These are phyloP conservation scores for Salarias fasciatus DNA, from an alignment of 2,797 vertebrate species.

Conservation along the genomic window DNA sequence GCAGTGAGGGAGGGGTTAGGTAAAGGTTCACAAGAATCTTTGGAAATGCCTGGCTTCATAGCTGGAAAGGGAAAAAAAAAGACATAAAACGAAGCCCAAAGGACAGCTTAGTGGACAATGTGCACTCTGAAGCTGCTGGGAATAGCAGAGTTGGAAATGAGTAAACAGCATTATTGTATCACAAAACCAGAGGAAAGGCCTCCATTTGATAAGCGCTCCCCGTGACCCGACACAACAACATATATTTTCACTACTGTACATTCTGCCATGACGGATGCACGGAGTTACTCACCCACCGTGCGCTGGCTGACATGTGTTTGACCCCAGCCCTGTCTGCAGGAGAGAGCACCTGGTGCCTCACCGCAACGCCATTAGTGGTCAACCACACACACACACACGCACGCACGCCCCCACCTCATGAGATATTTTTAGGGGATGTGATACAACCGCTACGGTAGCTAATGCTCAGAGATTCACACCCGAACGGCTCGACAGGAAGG, in stretches of 20 bases:
- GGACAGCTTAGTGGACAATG: conserved; percentile 23
- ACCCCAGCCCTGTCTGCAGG: conserved; percentile 62
- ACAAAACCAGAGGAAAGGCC: conserved; percentile 3
- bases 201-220: conserved; percentile 32
- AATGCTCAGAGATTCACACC: conserved; percentile 71
- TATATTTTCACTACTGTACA: conserved; percentile 35
- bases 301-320: conserved; percentile 69
- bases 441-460: conserved; percentile 58
- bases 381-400: conserved; percentile 49
- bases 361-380: conserved; percentile 71
- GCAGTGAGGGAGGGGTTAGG: conserved; percentile 33
- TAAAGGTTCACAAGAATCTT: conserved; percentile 57
- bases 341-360: conserved; percentile 75
- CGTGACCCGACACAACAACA: conserved; percentile 38
- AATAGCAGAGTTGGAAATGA: conserved; percentile 22
- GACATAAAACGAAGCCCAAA: conserved; percentile 46
- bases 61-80: too few relatives aligned
- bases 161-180: conserved; percentile 25
- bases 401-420: conserved; percentile 20
- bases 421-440: conserved; percentile 68
- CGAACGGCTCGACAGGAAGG: conserved; percentile 77
- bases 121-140: conserved; percentile 19
- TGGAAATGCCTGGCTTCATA: conserved; percentile 58
- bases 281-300: conserved; percentile 16
- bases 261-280: conserved; percentile 46